Base-by-base conservation (phyloP, 2,797 vertebrate genomes). In the Mormyrops attenuatus region DNA sequence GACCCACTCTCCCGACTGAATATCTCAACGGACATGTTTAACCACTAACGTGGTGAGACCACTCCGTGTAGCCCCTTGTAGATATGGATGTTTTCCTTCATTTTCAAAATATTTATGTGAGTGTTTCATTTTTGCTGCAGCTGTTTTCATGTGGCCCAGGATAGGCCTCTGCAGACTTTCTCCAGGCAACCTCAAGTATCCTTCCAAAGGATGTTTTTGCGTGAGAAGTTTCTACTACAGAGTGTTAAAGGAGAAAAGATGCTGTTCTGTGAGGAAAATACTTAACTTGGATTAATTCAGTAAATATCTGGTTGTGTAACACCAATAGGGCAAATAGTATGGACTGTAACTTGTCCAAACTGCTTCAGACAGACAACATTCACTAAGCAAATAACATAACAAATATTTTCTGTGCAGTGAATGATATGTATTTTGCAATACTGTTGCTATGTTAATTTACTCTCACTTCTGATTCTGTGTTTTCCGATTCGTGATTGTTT, bases 51-150 rank as follows among this genome's bases (percentile, higher is more conserved):
- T 47, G n/a, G 44, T 11, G 41, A 47, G 41, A 66, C 3, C 34
- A 0, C 57, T 26, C 38, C 4, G 20, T 66, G 34, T 57, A 88
- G 22, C 52, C 52, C 52, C 52, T 44, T 34, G 85, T 41, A 50
- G 82, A 49, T 66, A 8, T 57, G 38, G 55, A 52, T 89, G 88
- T 89, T 63, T 85, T 49, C 88, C 38, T 60, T 49, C n/a, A 88
- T 77, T 55, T 89, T 66, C 80, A 52, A 85, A 89, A 89, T 89
- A 86, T 89, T 89, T 89, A 73, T 26, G n/a, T 6, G 4, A 38
- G 11, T 3, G 77, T 80, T 89, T 89, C n/a, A 85, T 60, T 89
- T 34, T n/a, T 85, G 5, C 2, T 30, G 7, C 80, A 69, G 63
- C 82, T 87, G 80, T 34, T 89, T 8, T 50, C 26, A 22, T 22